These are phyloP conservation scores for Sphaerolaimus hirsutus DNA, from an alignment of 2,888 invertebrate genomes.

Conservation along the genomic window DNA sequence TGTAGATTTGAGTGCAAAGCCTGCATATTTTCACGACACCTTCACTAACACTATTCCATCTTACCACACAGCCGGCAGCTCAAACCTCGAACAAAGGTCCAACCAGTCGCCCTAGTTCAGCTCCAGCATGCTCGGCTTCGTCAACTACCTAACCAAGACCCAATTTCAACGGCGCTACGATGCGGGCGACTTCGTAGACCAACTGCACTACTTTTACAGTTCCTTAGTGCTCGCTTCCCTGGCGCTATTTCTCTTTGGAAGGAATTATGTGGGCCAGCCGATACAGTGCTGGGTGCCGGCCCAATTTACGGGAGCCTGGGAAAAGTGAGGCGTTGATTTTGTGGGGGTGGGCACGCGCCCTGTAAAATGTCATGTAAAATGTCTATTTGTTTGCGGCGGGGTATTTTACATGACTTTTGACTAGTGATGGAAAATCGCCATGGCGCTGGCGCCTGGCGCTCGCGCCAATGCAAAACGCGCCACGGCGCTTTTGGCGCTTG, in stretches of 20 bases:
- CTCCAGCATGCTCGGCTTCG: neutral
- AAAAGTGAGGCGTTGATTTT: slow-evolving; percentile 15
- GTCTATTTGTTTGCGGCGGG: neutral
- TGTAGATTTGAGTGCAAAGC: too few relatives aligned
- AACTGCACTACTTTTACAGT: neutral
- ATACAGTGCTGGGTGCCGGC: slow-evolving; percentile 25
- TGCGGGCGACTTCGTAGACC: neutral
- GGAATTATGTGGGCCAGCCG: slow-evolving; percentile 23
- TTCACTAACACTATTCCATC: too few relatives aligned
- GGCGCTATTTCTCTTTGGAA: slow-evolving; percentile 7
- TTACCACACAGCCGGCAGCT: too few relatives aligned
- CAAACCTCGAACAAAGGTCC: too few relatives aligned
- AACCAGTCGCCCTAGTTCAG: too few relatives aligned
- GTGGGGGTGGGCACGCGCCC: neutral
- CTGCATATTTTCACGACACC: too few relatives aligned
- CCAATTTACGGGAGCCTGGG: slow-evolving; percentile 20
- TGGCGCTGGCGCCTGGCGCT: too few relatives aligned
- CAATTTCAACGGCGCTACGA: neutral
- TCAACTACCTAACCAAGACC: neutral
- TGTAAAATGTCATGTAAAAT: too few relatives aligned
- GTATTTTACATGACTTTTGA: too few relatives aligned
- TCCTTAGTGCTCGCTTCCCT: neutral
- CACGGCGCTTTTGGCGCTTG: too few relatives aligned
- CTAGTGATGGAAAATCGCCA: too few relatives aligned
- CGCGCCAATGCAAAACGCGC: too few relatives aligned